A percentile compares a stretch with the other conserved stretches of the same genome.
Evolutionary conservation across 2,888 invertebrate genomes (phyloP).

Genomic region (Trachelus stipa): DNA sequence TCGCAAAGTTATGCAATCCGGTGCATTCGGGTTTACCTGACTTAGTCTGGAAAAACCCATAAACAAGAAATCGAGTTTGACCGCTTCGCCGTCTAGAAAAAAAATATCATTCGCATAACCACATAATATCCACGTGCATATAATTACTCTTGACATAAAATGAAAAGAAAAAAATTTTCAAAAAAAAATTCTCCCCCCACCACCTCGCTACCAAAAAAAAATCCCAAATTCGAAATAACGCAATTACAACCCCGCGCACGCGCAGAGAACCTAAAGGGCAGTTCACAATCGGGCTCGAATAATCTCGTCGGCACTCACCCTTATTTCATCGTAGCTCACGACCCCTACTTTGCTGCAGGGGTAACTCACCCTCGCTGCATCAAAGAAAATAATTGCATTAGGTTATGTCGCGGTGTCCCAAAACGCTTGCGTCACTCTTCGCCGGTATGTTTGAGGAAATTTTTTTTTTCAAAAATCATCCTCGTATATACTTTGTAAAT

Average conservation of each 20-base stretch:
- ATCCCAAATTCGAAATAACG: neutral
- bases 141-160: too few species aligned
- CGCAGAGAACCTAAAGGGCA: neutral
- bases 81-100: neutral
- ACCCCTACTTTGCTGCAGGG: conserved; percentile 2
- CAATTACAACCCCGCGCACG: neutral
- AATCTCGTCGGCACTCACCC: neutral
- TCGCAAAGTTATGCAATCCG: neutral
- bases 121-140: neutral
- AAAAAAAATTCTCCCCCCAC: too few species aligned
- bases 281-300: neutral
- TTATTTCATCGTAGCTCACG: neutral
- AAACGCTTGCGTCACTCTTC: neutral
- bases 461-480: neutral
- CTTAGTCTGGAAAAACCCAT: neutral
- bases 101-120: neutral
- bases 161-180: too few species aligned
- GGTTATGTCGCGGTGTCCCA: conserved; percentile 49
- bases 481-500: too few species aligned
- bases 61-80: neutral
- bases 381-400: conserved; percentile 62
- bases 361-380: conserved; percentile 37
- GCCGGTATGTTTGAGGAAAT: neutral
- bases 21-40: neutral
- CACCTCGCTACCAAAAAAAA: too few species aligned